Evolutionary conservation across 2,113 vertebrate species (phyloP).

Genomic region (Tachysurus fulvidraco): DNA sequence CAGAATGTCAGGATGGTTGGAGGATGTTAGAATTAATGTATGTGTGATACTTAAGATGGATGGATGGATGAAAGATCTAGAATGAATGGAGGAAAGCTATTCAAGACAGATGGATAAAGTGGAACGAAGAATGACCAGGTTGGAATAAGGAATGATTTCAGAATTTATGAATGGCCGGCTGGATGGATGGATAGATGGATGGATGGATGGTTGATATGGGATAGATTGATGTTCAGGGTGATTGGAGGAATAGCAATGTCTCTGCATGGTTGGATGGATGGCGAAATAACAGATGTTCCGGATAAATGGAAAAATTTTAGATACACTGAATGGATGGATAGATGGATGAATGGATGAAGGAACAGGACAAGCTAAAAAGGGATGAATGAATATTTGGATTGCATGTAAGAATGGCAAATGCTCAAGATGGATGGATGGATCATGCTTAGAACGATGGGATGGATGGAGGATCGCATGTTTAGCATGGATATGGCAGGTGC

Average conservation of each 20-base stretch:
- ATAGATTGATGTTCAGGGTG: neutral
- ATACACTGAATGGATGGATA: neutral
- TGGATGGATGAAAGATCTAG: neutral
- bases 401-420: neutral
- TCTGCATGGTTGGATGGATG: slow-evolving; percentile 1
- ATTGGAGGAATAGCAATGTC: neutral
- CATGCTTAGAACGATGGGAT: neutral
- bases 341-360: neutral
- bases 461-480: neutral
- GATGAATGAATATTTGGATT: neutral
- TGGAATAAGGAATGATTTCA: neutral
- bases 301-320: neutral
- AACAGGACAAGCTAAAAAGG: neutral
- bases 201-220: neutral
- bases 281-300: neutral
- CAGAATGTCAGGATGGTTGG: neutral
- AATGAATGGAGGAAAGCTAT: neutral
- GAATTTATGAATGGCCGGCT: neutral
- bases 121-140: neutral
- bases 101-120: neutral
- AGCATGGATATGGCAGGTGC: neutral
- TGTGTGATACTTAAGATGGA: neutral
- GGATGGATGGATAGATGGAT: neutral
- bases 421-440: neutral
- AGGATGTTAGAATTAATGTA: neutral